Base-by-base conservation (phyloP, 2,888 invertebrate species). In the Andrena chrysosceles region DNA sequence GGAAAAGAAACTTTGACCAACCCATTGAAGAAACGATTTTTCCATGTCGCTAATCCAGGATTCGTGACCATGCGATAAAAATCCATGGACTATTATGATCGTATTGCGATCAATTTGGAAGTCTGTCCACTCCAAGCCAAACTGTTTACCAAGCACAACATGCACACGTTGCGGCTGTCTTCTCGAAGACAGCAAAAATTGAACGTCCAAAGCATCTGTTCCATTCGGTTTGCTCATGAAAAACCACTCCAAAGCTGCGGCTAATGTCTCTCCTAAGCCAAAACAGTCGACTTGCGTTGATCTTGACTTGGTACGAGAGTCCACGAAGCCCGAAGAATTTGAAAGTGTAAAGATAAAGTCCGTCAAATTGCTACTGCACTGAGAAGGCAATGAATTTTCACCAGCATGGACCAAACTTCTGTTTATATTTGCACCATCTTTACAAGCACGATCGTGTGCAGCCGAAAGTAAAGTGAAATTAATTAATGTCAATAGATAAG, bases 81-180 rank as follows among this genome's bases (percentile, higher is more conserved):
- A 96, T 0, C 96, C 96, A 84, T 96, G 96, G 0, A 96, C 95
- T 31, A 96, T 96, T 88, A 96, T 92, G 16, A 96, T 93, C 0
- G 96, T 96, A 83, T 92, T 94, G 62, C 95, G 94, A 1, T 90
- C 91, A 0, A 95, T 93, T n/a, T 95, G 92, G 89, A 95, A 96
- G 87, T 96, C 95, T 0, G 95, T 95, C 94, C 95, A 95, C 77
- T 95, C 95, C 13, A 96, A 89, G 0, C 95, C 95, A 81, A 95
- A 95, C 81, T 95, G 95, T 0, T 93, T 84, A 0, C 91, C 93
- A 2, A 81, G 67, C 0, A 90, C n/a, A 2, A 95, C 95, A 92
- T 94, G 94, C 33, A 94, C 94, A 83, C 95, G 94, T 0, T 86
- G 75, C 0, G 93, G 93, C 64, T 92, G 92, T 2, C 83, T 91